phyloP scores from a whole-genome alignment of 2,888 invertebrate genomes.

The Sinelater perroti region DNA sequence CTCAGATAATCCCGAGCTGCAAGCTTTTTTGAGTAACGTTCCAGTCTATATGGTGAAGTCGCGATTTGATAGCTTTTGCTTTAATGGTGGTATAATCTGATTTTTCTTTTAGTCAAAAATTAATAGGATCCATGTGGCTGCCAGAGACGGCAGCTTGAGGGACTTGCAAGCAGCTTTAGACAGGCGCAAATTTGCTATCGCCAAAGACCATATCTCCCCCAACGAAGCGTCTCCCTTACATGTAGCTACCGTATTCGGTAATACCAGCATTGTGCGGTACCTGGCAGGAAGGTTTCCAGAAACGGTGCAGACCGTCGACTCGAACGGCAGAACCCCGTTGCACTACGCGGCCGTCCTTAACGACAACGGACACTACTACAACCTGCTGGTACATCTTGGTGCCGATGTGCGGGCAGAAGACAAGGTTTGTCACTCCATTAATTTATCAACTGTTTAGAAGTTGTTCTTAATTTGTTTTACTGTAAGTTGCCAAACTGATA shows the following conservation, averaged over 20 bases:
- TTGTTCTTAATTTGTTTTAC: no score
- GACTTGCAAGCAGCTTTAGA: conserved; percentile 87
- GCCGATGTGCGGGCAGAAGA: conserved; percentile 84
- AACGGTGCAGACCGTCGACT: conserved; percentile 78
- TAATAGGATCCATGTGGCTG: conserved; percentile 85
- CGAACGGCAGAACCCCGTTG: conserved; percentile 83
- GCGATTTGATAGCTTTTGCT: no score
- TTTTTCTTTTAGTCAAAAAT: conserved; percentile 79
- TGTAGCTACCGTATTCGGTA: conserved; percentile 84
- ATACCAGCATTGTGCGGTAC: conserved; percentile 79
- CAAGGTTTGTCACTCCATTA: conserved; percentile 69
- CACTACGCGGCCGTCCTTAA: conserved; percentile 87
- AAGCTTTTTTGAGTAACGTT: conserved; percentile 87
- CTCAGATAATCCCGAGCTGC: conserved; percentile 79
- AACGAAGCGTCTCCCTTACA: conserved; percentile 88
- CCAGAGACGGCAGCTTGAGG: conserved; percentile 83
- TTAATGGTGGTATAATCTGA: background rate
- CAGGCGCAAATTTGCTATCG: conserved; percentile 89
- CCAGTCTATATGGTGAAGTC: conserved; percentile 89
- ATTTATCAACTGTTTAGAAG: background rate
- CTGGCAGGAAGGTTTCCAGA: conserved; percentile 85
- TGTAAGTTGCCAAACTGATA: conserved; percentile 12
- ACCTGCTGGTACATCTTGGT: conserved; percentile 84
- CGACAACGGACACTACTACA: conserved; percentile 89
- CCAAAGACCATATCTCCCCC: conserved; percentile 83